phyloP scores from a whole-genome alignment of 2,797 vertebrate species.

The Scolopax rusticola region DNA sequence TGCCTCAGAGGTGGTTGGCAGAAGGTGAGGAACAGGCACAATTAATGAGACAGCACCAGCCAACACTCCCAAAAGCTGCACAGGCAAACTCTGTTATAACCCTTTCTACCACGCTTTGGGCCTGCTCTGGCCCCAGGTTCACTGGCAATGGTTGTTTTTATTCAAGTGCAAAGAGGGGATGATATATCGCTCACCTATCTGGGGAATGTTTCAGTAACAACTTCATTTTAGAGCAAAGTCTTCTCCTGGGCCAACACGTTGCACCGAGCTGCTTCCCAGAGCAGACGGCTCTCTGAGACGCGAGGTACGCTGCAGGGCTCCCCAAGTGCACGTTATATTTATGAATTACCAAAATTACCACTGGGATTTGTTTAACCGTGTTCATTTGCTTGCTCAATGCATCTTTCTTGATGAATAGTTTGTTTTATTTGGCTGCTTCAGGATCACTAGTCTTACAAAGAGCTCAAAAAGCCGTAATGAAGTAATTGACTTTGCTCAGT shows the following conservation, averaged over 20 bases:
- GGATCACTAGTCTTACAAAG: neutral
- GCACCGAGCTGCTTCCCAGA: neutral
- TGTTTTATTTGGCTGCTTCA: neutral
- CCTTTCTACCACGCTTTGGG: neutral
- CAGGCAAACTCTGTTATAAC: neutral
- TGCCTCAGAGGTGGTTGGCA: neutral
- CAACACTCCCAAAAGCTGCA: neutral
- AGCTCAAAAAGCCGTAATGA: neutral
- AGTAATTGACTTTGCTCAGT: neutral
- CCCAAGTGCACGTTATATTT: neutral
- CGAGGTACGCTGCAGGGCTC: neutral
- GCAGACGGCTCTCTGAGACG: rapidly evolving
- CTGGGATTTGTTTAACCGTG: neutral
- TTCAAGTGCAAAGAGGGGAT: neutral
- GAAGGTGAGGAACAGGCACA: neutral
- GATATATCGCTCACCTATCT: neutral
- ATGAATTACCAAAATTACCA: neutral
- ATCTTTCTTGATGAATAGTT: neutral
- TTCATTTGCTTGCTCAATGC: neutral
- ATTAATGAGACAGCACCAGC: neutral
- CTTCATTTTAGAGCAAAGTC: neutral
- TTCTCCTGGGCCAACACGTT: neutral
- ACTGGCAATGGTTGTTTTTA: neutral
- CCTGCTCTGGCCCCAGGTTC: neutral
- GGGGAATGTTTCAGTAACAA: neutral